Base-by-base conservation (phyloP, 2,797 vertebrate species). In the Remorina albescens region DNA sequence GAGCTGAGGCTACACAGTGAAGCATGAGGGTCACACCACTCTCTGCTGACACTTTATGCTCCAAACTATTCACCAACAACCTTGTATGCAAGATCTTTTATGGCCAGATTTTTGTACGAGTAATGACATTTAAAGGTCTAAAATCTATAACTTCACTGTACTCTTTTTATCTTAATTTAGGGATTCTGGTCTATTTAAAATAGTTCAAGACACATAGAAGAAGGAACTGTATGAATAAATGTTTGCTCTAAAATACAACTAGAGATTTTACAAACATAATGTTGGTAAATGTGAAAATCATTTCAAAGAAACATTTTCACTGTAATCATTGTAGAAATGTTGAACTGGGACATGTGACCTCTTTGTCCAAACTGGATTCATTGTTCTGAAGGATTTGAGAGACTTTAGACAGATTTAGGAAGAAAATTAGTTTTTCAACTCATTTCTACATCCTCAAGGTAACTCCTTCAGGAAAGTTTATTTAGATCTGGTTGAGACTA, bases 291-390 rank as follows among this genome's bases (percentile, higher is more conserved):
- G 11, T n/a, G n/a, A n/a, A n/a, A n/a, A n/a, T n/a, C n/a, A n/a
- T n/a, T 18, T 8, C 13, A 26, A 11, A 26, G 6, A 13, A 23
- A 21, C 53, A 62, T 16, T 8, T 39, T 51, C 34, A 30, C 51
- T 54, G 2, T 54, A 36, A 49, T 32, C 8, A 34, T 30, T 55
- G 39, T n/a, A 62, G 21, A 57, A 74, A 76, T 46, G 54, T 67
- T 78, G 21, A 49, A 34, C 41, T 63, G 46, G 36, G 70, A 73
- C 74, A 78, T 67, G 74, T 81, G 72, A 76, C 26, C 18, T 30
- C 36, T 30, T 54, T 47, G 12, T 62, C 6, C 0, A 42, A 26
- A 23, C 53, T 61, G 73, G 67, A 74, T 67, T 78, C 1, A 46
- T 16, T 41, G 55, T 19, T 7, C 34, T 37, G 2, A 21, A 46